phyloP scores from a whole-genome alignment of 2,797 vertebrate species.

The Mus caroli region DNA sequence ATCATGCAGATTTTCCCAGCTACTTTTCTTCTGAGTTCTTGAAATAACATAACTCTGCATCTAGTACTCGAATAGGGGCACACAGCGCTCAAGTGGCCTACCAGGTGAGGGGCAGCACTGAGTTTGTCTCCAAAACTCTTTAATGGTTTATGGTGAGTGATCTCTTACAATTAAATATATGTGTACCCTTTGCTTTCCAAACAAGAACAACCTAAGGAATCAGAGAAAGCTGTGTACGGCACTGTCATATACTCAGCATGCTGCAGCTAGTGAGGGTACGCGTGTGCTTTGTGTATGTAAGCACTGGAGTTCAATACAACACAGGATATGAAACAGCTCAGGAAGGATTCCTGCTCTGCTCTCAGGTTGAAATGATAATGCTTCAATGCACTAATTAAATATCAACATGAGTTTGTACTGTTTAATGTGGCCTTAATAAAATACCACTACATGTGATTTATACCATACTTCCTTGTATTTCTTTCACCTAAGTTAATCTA shows the following conservation, averaged over 20 bases:
- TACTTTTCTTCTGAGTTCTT: constrained; percentile 58
- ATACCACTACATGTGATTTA: constrained; percentile 18
- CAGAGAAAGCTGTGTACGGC: neutral
- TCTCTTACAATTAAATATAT: constrained; percentile 26
- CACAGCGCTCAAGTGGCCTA: neutral
- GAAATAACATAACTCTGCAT: neutral
- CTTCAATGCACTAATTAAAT: constrained; percentile 10
- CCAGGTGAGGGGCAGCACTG: neutral
- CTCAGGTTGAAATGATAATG: constrained; percentile 6
- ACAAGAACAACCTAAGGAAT: neutral
- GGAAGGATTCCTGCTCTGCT: constrained; percentile 50
- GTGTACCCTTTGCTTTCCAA: constrained; percentile 59
- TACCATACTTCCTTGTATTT: neutral
- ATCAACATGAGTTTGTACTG: constrained; percentile 43
- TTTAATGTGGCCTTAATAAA: neutral
- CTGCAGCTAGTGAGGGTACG: neutral
- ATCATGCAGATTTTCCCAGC: constrained; percentile 13
- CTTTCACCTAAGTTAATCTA: constrained; percentile 32
- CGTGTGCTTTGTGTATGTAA: neutral
- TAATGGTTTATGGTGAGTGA: neutral
- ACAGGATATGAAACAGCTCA: neutral
- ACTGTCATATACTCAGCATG: neutral
- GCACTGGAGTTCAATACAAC: constrained; percentile 37
- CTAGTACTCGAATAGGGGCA: neutral
- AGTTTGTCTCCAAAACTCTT: constrained; percentile 32